Base-by-base conservation (phyloP, 2,888 invertebrate genomes). In the Drymonia ruficornis region DNA sequence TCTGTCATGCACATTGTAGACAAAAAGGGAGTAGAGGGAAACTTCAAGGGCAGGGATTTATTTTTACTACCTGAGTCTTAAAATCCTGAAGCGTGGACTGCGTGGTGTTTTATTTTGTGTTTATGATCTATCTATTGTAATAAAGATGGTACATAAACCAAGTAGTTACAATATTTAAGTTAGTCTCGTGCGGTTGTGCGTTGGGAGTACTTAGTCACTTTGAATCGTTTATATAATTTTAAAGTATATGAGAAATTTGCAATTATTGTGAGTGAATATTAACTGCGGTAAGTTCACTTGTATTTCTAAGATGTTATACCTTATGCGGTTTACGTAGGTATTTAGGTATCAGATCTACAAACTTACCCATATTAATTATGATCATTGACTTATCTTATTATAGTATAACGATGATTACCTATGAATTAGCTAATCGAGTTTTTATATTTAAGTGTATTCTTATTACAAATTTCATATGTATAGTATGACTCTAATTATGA, bases 101-200 rank as follows among this genome's bases (percentile, higher is more conserved):
- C 38, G 65, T 73, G 70, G 70, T 70, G 61, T 73, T 74, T 76
- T 70, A 67, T 71, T 74, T 69, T 69, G 68, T 65, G 63, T n/a
- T n/a, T n/a, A n/a, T n/a, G n/a, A n/a, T n/a, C n/a, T n/a, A 61
- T 53, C 59, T 34, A 54, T 63, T 45, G 53, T 49, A 55, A 42
- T 40, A 56, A 57, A 50, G 53, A 56, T 40, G 52, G 56, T 65
- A 63, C 61, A 55, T 64, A 71, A 64, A 65, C 57, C 53, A 52
- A 58, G 56, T 53, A 53, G 29, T 54, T 54, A 31, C 38, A 52
- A 55, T 62, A 63, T 55, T 51, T 53, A 60, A 12, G 52, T 67
- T 61, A 76, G 70, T 76, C 44, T 52, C 28, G 23, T 51, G 50
- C 23, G 40, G 55, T 52, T 49, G 50, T 34, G 55, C 40, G 66